Base-by-base conservation (phyloP, 2,797 vertebrate genomes). In the Mormyrops boulengeri region DNA sequence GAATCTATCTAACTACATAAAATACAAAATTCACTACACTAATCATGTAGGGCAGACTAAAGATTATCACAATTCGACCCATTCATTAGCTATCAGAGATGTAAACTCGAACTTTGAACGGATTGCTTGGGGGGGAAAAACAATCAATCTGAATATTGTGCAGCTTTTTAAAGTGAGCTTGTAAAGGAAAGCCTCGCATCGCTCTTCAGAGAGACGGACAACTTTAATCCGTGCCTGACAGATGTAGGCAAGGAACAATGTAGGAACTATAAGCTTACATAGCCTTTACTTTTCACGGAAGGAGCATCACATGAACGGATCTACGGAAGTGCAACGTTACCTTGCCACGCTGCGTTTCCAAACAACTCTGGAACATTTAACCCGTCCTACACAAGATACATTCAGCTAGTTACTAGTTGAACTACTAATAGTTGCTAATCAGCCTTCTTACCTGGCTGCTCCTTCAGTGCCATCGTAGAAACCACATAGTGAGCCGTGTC, bases 401-500 rank as follows among this genome's bases (percentile, higher is more conserved):
- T 22, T 22, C 3, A 50, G n/a, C n/a, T 22, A 80, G 14, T 41
- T 80, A 3, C 66, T 26, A 77, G 34, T 26, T 69, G 26, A 57
- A n/a, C 62, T 41, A 41, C 34, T 7, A 19, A 49, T 22, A 19
- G 80, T 84, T 22, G 34, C 17, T 50, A n/a, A 26, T 12, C 47
- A 26, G 50, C 50, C 50, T 2, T 80, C 95, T 96, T 94, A 97
- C 96, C 96, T 82, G 92, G 93, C 93, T 94, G 94, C 89, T 92
- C 94, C 93, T 94, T 96, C 92, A 96, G 89, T 60, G 94, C 91
- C 96, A 96, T 91, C 22, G 95, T 91, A 4, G 95, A 96, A 53
- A 94, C 94, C 30, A 95, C n/a, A 62, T 97, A 97, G 90, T 97
- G 95, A 1, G 96, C 96, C 90, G 95, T 90, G 89, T 97, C 96